Base-by-base conservation (phyloP, 2,888 invertebrate species). In the Meiosimyza decipiens region DNA sequence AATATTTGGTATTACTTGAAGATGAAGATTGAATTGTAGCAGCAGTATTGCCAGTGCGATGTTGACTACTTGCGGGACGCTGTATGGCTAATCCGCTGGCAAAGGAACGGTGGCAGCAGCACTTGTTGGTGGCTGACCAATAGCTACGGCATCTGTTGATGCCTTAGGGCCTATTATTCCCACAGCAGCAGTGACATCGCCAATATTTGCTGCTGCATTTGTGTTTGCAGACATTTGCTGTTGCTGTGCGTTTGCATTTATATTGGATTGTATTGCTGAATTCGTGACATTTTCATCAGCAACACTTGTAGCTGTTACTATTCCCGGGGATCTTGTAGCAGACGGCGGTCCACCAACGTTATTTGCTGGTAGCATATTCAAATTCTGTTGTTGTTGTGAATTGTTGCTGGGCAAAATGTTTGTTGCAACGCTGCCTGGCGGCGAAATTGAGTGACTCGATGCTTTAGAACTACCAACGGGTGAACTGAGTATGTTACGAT, bases 401-500 rank as follows among this genome's bases (percentile, higher is more conserved):
- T 52, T 40, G 12, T 40, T 69, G 59, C 69, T 71, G 7, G 64
- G 71, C 11, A 71, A 71, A 18, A 69, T 51, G 63, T 69, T 70
- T 57, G 79, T 55, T 65, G 77, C 74, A 67, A 80, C 82, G 50
- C 80, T 82, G 40, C 84, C 83, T 2, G 90, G 90, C 57, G 90
- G 90, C 18, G 90, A 89, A 16, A 89, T 89, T 68, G 88, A 89
- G 73, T 88, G 89, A 78, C 89, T 89, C 1, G 90, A 88, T 77
- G 91, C 91, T 57, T 90, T 91, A 1, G 91, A 91, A 54, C 91
- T 91, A 54, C 91, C 91, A 3, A 92, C 92, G 0, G 95, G 95
- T 9, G 94, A 94, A 84, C 93, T 93, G 76, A 93, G 91, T 59
- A 92, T 90, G 66, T 90, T 92, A 81, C 96, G 91, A 79, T 86